Evolutionary conservation across 2,113 vertebrate genomes (phyloP).

Genomic region (Siniperca knerii): DNA sequence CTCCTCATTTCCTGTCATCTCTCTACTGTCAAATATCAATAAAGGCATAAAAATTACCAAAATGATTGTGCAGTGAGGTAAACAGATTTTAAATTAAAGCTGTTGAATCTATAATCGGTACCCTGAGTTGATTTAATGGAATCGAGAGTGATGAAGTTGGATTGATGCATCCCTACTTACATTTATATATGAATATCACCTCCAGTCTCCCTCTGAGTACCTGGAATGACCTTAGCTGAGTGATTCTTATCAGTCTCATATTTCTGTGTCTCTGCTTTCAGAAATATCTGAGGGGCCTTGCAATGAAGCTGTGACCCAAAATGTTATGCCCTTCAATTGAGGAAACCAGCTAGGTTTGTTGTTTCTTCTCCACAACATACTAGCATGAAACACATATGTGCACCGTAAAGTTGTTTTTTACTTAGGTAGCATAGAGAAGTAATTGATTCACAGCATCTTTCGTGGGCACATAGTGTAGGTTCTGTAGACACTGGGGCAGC

Average conservation of each 20-base stretch:
- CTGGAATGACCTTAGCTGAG: constrained; percentile 55
- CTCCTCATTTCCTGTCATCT: not conserved
- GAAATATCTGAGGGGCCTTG: constrained; percentile 53
- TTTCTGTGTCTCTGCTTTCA: constrained; percentile 49
- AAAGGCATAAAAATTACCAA: not conserved
- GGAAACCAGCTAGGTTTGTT: constrained; percentile 46
- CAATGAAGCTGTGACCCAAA: constrained; percentile 38
- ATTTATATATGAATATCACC: constrained; percentile 6
- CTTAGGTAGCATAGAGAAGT: constrained; percentile 51
- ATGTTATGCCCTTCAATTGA: constrained; percentile 51
- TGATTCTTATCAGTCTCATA: constrained; percentile 67
- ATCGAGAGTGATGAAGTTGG: not conserved
- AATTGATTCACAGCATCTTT: constrained; percentile 57
- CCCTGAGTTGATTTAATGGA: not conserved
- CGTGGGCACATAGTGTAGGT: constrained; percentile 46
- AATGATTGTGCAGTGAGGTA: not conserved
- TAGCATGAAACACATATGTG: constrained; percentile 23
- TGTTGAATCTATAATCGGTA: not conserved
- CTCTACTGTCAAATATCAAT: not conserved
- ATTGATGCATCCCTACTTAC: not conserved
- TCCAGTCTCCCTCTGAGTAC: constrained; percentile 11
- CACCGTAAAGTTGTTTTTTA: constrained; percentile 45
- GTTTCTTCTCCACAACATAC: constrained; percentile 39
- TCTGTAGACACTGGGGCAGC: constrained; percentile 43
- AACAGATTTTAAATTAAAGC: constrained; percentile 1